phyloP scores from a whole-genome alignment of 1,140 invertebrate genomes.

The Bombus superbus region DNA sequence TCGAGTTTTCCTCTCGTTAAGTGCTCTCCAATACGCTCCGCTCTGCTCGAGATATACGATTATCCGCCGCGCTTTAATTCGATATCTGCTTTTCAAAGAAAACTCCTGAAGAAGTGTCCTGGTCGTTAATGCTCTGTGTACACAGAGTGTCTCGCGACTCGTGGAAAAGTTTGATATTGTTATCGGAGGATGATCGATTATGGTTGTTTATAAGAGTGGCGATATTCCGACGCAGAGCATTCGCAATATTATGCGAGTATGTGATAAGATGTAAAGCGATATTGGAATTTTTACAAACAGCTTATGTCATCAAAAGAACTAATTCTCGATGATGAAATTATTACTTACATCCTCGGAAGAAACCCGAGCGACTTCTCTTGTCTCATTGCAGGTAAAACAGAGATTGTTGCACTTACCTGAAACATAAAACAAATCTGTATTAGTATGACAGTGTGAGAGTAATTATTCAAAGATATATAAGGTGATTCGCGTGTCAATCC shows the following conservation, averaged over 20 bases:
- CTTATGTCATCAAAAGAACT: neutral
- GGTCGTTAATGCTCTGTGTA: neutral
- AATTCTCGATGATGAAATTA: neutral
- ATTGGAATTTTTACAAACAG: neutral
- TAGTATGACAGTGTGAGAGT: neutral
- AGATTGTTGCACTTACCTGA: conserved; percentile 29
- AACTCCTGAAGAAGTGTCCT: neutral
- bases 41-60: conserved; percentile 23
- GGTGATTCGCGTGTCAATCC: too few relatives aligned
- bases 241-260: neutral
- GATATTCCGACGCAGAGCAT: neutral
- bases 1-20: conserved; percentile 30
- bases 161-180: neutral
- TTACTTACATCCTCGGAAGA: neutral
- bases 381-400: too few relatives aligned
- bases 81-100: conserved; percentile 2
- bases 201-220: neutral
- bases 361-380: neutral
- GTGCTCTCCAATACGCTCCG: conserved; percentile 23
- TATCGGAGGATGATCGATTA: neutral
- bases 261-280: neutral
- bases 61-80: conserved; percentile 5
- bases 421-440: conserved; percentile 11
- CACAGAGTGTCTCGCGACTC: neutral
- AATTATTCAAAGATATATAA: neutral